These are phyloP conservation scores for Synergus japonicus DNA, from an alignment of 2,888 invertebrate species.

Conservation along the genomic window DNA sequence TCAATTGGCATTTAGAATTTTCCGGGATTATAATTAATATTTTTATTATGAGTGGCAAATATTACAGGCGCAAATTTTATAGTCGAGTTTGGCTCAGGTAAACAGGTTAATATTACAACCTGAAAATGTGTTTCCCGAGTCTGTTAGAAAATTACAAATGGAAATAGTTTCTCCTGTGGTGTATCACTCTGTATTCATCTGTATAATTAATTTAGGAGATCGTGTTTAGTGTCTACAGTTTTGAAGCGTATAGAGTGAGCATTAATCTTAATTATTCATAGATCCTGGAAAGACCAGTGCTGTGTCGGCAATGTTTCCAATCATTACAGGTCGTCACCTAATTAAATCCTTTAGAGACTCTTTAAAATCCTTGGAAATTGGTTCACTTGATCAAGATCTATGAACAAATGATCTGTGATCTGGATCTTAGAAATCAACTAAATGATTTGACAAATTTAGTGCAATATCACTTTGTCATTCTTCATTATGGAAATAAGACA, in stretches of 20 bases:
- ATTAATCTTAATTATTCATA: too few relatives aligned
- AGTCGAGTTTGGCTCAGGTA: neutral
- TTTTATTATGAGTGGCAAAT: neutral
- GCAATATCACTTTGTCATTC: neutral
- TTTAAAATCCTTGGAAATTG: neutral
- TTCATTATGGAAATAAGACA: conserved; percentile 11
- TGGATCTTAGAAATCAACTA: neutral
- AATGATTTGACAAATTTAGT: neutral
- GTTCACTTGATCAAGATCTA: neutral
- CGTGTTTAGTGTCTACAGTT: neutral
- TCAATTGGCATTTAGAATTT: neutral
- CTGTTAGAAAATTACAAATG: neutral
- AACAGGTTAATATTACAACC: neutral
- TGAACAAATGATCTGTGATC: neutral
- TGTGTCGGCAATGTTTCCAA: too few relatives aligned
- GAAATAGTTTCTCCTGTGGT: neutral
- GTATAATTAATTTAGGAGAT: neutral
- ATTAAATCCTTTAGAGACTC: too few relatives aligned
- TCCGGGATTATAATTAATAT: neutral
- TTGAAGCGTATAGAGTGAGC: neutral
- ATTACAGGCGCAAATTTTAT: neutral
- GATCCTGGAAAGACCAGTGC: too few relatives aligned
- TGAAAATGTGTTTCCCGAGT: neutral
- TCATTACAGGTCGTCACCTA: too few relatives aligned
- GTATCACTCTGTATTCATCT: neutral